These are phyloP conservation scores for Augochlora pura DNA, from an alignment of 1,140 invertebrate genomes.

Conservation along the genomic window DNA sequence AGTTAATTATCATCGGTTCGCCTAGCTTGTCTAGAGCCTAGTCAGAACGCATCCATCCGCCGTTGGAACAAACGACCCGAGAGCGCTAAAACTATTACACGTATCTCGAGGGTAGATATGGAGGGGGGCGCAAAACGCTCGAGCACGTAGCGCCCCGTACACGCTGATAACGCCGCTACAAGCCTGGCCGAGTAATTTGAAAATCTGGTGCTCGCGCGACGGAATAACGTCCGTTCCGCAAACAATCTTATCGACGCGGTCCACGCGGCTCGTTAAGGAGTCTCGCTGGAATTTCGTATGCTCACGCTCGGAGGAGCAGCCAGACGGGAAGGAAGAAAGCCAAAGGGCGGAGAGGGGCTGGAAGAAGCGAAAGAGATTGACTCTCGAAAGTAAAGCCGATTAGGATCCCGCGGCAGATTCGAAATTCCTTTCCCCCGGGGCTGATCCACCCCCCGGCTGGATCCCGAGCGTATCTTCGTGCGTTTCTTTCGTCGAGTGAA, in stretches of 20 bases:
- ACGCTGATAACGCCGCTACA: conserved; percentile 19
- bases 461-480: no score
- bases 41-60: not conserved
- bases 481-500: conserved; percentile 1
- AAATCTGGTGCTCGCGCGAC: conserved; percentile 30
- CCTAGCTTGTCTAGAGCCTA: not conserved
- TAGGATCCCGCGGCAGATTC: conserved; percentile 53
- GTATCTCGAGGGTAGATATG: not conserved
- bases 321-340: conserved; percentile 16
- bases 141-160: conserved; percentile 32
- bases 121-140: not conserved
- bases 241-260: conserved; percentile 61
- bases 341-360: not conserved
- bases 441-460: conserved; percentile 30
- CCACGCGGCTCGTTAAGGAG: conserved; percentile 62
- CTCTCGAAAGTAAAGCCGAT: conserved; percentile 58
- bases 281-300: conserved; percentile 58
- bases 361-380: conserved; percentile 15
- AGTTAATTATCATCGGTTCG: not conserved
- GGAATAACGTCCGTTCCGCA: conserved; percentile 39
- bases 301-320: conserved; percentile 46
- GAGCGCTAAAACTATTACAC: conserved; percentile 23
- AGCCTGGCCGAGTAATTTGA: conserved; percentile 28
- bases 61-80: not conserved
- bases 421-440: conserved; percentile 47